A percentile compares a stretch with the other conserved stretches of the same genome.
These are phyloP conservation scores for Gopherus evgoodei DNA, from an alignment of 2,113 vertebrate genomes.

Conservation along the genomic window DNA sequence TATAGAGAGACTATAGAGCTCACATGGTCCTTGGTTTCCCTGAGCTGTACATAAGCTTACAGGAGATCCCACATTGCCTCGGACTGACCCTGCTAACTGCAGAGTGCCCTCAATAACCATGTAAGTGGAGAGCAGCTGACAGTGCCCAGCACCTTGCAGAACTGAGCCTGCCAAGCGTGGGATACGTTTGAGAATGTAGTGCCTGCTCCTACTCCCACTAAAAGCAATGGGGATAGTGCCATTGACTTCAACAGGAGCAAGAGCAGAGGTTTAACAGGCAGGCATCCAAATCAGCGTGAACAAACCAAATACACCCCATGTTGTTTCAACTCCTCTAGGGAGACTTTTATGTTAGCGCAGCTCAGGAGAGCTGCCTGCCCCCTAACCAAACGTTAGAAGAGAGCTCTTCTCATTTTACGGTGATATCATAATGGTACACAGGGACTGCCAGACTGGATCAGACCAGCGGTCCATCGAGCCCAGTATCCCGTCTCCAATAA, in stretches of 20 bases:
- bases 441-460: background rate
- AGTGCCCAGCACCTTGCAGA: background rate
- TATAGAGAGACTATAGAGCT: background rate
- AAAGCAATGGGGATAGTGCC: background rate
- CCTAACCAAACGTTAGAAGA: background rate
- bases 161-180: background rate
- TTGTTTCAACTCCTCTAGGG: constrained; percentile 1
- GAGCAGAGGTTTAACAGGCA: background rate
- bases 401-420: background rate
- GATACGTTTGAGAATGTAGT: background rate
- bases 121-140: background rate
- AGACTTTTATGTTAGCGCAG: background rate
- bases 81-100: background rate
- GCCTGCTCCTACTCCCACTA: background rate
- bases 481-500: background rate
- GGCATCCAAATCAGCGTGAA: background rate
- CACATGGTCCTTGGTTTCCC: background rate
- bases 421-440: background rate
- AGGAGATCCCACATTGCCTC: background rate
- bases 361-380: background rate
- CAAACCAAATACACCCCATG: background rate
- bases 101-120: background rate
- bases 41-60: background rate
- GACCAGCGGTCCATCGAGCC: accelerated
- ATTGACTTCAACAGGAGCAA: background rate